These are phyloP conservation scores for Brenthis ino DNA, from an alignment of 2,888 invertebrate species.

Conservation along the genomic window DNA sequence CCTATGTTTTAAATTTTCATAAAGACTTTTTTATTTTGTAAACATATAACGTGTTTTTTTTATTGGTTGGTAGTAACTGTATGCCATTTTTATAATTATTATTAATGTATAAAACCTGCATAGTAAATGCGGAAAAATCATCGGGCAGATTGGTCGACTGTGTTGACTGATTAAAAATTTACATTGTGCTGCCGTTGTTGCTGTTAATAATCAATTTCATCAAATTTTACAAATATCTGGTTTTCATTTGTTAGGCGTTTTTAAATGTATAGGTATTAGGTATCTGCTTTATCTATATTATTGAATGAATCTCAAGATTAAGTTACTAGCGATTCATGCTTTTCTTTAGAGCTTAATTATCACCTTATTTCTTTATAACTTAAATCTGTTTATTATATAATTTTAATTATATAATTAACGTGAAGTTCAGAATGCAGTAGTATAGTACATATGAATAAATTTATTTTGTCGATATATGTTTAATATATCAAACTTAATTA, in stretches of 20 bases:
- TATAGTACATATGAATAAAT: too few species aligned
- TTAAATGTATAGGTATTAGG: too few species aligned
- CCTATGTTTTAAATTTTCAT: not conserved
- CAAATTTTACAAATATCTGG: not conserved
- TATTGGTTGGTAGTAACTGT: not conserved
- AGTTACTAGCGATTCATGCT: too few species aligned
- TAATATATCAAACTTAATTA: too few species aligned
- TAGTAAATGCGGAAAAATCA: not conserved
- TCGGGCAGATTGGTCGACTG: not conserved
- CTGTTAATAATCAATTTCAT: constrained; percentile 3
- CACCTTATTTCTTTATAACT: too few species aligned
- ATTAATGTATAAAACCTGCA: not conserved
- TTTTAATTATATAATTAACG: too few species aligned
- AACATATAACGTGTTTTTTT: not conserved
- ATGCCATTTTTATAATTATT: not conserved
- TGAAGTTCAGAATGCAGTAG: too few species aligned
- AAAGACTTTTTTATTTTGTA: not conserved
- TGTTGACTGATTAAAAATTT: constrained; percentile 2
- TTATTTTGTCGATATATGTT: too few species aligned
- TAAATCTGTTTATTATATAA: too few species aligned
- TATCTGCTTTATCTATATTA: not conserved
- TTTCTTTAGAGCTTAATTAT: too few species aligned
- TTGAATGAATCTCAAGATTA: not conserved
- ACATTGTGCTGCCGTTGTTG: not conserved
- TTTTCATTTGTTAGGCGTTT: too few species aligned